Evolutionary conservation across 2,113 vertebrate species (phyloP), one percentile per base, ranked within the genome.

Genomic region (Peucedramus taeniatus): DNA sequence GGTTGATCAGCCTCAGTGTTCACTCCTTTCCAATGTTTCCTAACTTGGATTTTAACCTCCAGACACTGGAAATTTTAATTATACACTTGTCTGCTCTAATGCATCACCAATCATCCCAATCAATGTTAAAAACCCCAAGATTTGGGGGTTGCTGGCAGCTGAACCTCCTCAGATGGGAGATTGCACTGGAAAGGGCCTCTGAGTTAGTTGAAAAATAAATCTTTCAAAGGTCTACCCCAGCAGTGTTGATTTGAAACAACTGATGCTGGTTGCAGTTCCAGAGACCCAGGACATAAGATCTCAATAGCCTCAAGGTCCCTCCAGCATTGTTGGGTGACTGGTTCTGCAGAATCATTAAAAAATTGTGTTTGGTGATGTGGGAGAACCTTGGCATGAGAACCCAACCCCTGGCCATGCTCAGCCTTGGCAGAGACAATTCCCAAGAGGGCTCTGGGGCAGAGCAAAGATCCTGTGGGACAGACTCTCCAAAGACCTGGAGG

Each of bases 251-350:
- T 76, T 17, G n/a, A 88, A 94, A 82, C 49, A 72, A 77, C 66
- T 70, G 66, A 49, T 92, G 85, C 16, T 86, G 72, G 33, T 45
- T 86, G 85, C 50, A 54, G 40, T 56, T 71, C 80, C 84, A 93
- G 80, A 90, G 78, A 63, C 26, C 11, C 18, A 4, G 49, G 78
- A 76, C 85, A 94, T 23, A 85, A 74, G 53, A 72, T 37, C 23
- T 86, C 57, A 69, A 85, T 2, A 72, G 8, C 42, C 37, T 77
- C 93, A 92, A 85, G 71, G 83, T 86, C 37, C n/a, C 47, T 93
- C 90, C 94, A 95, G 75, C 82, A 65, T 61, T 95, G 50, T 37
- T 74, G 90, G 71, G 92, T 19, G 61, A 90, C 71, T 72, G 90
- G 81, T 72, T 93, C 92, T 83, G 82, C 44, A 74, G 23, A 94